Conservation (phyloP, 2,113 vertebrate species). For the Syngnathus typhle region DNA sequence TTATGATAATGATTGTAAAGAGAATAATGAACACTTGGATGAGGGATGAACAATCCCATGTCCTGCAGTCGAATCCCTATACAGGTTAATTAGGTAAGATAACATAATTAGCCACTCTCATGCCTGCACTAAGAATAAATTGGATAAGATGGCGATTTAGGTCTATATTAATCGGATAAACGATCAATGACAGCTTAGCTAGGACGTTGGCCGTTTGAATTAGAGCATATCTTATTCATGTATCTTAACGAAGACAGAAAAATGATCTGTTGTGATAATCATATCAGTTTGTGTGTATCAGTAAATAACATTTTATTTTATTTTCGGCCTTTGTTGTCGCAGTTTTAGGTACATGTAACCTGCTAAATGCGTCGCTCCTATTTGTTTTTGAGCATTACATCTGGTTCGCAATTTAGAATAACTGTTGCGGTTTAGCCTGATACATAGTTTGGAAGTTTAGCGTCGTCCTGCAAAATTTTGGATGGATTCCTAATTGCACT, state of each 20-base stretch:
- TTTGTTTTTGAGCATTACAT: background rate
- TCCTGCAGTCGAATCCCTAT: slow-evolving; percentile 72
- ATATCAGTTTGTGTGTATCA: slow-evolving; percentile 1
- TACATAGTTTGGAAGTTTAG: no score
- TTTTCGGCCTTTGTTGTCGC: no score
- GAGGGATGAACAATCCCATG: slow-evolving; percentile 72
- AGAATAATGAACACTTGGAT: slow-evolving; percentile 75
- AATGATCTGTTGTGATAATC: slow-evolving; percentile 35
- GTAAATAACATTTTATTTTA: background rate
- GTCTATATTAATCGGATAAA: slow-evolving; percentile 75
- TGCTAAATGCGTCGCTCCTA: no score
- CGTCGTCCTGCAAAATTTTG: no score
- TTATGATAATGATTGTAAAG: slow-evolving; percentile 72
- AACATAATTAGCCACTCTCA: slow-evolving; percentile 79
- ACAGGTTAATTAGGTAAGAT: slow-evolving; percentile 82
- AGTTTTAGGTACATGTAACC: no score
- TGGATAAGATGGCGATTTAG: slow-evolving; percentile 71
- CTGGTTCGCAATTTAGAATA: no score
- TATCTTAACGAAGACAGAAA: slow-evolving; percentile 51
- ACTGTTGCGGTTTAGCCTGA: background rate
- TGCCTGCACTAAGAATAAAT: slow-evolving; percentile 73
- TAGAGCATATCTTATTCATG: slow-evolving; percentile 67
- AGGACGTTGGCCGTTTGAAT: slow-evolving; percentile 54
- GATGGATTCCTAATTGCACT: no score
- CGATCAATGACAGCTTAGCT: slow-evolving; percentile 63